Evolutionary conservation across 2,888 invertebrate genomes (phyloP).

Genomic region (Caradrina kadenii): DNA sequence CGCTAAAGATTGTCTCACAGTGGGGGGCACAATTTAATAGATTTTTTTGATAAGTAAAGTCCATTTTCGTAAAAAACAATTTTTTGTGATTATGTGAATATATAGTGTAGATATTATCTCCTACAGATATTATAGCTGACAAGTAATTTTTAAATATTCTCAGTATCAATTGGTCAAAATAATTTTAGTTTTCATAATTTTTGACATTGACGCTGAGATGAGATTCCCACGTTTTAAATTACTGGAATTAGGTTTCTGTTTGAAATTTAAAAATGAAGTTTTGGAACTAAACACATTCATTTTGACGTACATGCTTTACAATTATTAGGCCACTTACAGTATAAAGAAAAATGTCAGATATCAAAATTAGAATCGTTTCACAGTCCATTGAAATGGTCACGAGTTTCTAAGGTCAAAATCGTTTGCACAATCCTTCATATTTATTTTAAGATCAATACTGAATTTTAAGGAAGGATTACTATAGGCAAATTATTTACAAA

Average conservation of each 20-base stretch:
- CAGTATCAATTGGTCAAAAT: too few relatives aligned
- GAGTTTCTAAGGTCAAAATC: slow-evolving; percentile 22
- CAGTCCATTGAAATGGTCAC: slow-evolving; percentile 22
- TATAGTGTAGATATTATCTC: too few relatives aligned
- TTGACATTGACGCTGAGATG: too few relatives aligned
- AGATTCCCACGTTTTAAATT: not conserved
- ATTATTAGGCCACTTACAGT: not conserved
- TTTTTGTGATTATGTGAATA: too few relatives aligned
- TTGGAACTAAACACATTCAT: slow-evolving; percentile 2
- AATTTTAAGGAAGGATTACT: not conserved
- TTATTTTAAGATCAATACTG: not conserved
- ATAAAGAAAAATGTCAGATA: slow-evolving; percentile 7
- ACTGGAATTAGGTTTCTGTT: too few relatives aligned
- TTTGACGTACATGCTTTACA: not conserved
- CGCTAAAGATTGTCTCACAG: slow-evolving; percentile 25
- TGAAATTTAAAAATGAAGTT: not conserved
- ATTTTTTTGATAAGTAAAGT: too few relatives aligned
- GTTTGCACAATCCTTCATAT: not conserved
- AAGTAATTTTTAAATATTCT: too few relatives aligned
- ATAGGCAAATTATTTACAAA: too few relatives aligned
- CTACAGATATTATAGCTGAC: too few relatives aligned
- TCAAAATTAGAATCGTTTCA: not conserved
- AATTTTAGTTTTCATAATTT: too few relatives aligned
- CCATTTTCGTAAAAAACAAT: too few relatives aligned
- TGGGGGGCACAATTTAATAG: not conserved